Percentiles rank a stretch among this genome's conserved stretches.
Evolutionary conservation across 2,797 vertebrate species (phyloP).

Genomic region (Tokudaia tokunoshimensis): DNA sequence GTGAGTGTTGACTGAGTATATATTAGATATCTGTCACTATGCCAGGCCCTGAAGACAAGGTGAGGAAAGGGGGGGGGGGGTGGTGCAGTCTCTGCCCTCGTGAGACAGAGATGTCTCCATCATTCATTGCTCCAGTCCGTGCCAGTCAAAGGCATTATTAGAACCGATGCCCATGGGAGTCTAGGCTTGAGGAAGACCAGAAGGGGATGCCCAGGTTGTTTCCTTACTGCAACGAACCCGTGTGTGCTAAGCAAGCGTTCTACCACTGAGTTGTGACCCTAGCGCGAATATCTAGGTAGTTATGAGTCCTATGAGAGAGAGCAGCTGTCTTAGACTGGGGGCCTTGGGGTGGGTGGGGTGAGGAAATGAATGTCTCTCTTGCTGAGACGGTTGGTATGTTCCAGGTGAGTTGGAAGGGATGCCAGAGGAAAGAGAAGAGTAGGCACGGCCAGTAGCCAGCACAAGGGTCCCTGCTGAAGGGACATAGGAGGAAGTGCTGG

Average conservation of each 20-base stretch:
- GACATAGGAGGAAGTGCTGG: neutral
- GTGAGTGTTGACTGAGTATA: neutral
- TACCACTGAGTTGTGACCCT: neutral
- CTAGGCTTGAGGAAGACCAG: neutral
- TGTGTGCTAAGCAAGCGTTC: neutral
- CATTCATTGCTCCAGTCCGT: neutral
- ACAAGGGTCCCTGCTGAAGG: neutral
- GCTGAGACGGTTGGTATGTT: neutral
- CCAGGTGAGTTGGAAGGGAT: neutral
- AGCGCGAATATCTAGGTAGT: neutral
- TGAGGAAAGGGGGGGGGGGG: neutral
- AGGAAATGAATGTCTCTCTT: neutral
- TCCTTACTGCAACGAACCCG: accelerated
- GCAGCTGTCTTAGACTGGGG: neutral
- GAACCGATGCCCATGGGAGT: neutral
- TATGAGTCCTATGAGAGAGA: neutral
- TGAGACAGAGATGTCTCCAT: neutral
- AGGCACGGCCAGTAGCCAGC: neutral
- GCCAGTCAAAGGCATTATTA: neutral
- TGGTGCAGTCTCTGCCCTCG: neutral
- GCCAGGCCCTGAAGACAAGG: neutral
- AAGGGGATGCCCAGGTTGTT: neutral
- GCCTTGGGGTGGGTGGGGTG: neutral
- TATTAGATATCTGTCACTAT: neutral
- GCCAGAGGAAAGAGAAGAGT: neutral